Evolutionary conservation across 2,888 invertebrate species (phyloP), one percentile per base, ranked within the genome.

Genomic region (Notocelia uddmanniana): DNA sequence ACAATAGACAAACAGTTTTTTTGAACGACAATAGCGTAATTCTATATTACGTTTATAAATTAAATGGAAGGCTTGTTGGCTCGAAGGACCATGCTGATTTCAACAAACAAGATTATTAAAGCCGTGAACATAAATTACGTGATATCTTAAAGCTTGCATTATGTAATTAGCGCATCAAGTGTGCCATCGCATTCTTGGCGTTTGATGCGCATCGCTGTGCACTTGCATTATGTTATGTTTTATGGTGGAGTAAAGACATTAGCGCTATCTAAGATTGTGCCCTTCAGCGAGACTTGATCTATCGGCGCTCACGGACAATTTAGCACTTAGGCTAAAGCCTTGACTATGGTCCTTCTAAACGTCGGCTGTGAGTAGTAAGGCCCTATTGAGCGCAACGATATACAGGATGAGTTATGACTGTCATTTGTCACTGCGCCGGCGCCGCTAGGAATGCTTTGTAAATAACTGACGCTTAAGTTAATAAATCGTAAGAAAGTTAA

Each of bases 1-100:
- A 84, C 81, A 85, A 83, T 83, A 80, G 83, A 69, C 75, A 67
- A 80, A 60, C 19, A 3, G 55, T 62, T 31, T 19, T 19, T 45
- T 41, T 11, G 3, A n/a, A 45, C 31, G 55, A 71, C 15, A 71
- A 62, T 55, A 62, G 54, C 45, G 26, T 45, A 57, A 68, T 62
- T 67, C 9, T 6, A 26, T 54, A 8, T 58, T 31, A 48, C 15
- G 62, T 68, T 60, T 37, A n/a, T n/a, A 26, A 37, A 62, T 48
- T 55, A 67, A 68, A 18, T 68, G n/a, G 50, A 23, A 10, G 34
- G 55, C 13, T 26, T 62, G 64, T 70, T 54, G 58, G 41, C 37
- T 48, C 11, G 70, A 64, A 68, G 68, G 57, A 73, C 52, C 9
- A 67, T 58, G 13, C 1, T n/a, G 26, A 31, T 68, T 55, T 41